Conservation (phyloP, 2,888 invertebrate species). For the Trachelus iudaicus region DNA sequence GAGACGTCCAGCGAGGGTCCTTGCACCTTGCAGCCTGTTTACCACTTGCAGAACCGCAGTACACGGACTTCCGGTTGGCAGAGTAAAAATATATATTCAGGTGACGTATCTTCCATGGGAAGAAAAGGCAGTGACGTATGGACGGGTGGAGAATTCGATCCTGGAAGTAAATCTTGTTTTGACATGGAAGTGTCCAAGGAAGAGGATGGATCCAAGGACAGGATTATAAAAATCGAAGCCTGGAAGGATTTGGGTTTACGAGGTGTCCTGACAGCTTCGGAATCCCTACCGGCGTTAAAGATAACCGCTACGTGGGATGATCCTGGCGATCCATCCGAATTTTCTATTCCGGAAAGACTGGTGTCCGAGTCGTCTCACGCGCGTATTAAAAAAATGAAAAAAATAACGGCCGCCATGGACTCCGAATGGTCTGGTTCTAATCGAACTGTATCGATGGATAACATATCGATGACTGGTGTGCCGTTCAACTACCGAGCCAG, state of each 20-base stretch:
- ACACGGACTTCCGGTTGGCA: neutral
- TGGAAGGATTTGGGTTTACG: conserved; percentile 3
- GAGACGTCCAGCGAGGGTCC: conserved; percentile 48
- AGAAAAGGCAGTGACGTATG: neutral
- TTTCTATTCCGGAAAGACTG: neutral
- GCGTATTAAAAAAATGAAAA: conserved; percentile 33
- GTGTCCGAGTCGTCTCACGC: conserved; percentile 36
- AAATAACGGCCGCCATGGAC: conserved; percentile 31
- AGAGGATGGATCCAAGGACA: neutral
- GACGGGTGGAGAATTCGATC: neutral
- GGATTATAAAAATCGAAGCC: neutral
- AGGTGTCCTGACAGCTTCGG: conserved; percentile 20
- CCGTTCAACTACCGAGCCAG: conserved; percentile 1
- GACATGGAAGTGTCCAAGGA: neutral
- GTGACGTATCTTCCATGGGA: neutral
- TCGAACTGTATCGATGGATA: neutral
- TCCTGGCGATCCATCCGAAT: neutral
- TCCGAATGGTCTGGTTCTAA: conserved; percentile 23
- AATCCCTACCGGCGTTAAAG: conserved; percentile 35
- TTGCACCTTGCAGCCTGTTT: neutral
- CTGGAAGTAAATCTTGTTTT: neutral
- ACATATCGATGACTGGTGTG: neutral
- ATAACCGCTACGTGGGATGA: neutral
- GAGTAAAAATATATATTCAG: neutral
- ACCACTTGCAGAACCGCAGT: neutral